phyloP scores from a whole-genome alignment of 2,797 vertebrate genomes.

The Xiphorhynchus erythropygius region DNA sequence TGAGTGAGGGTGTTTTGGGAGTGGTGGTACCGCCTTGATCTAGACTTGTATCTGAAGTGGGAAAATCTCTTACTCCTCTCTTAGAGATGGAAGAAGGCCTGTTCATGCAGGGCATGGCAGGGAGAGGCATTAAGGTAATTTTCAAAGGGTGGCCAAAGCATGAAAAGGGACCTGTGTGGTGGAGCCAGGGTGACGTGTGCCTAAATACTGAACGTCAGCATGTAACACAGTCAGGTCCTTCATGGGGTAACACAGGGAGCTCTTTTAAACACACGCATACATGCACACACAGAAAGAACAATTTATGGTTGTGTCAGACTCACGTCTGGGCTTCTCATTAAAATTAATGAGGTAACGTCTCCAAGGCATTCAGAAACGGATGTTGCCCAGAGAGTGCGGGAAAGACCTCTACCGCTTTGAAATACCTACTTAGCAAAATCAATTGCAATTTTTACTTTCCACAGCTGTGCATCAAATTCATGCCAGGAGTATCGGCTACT shows the following conservation, averaged over 20 bases:
- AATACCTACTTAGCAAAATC: constrained; percentile 33
- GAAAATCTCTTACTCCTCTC: neutral
- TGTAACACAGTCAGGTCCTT: constrained; percentile 53
- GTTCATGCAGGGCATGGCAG: neutral
- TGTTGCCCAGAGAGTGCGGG: neutral
- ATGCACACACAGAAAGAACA: constrained; percentile 40
- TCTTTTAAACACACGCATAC: constrained; percentile 38
- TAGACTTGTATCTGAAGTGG: neutral
- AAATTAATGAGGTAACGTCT: constrained; percentile 76
- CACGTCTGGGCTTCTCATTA: constrained; percentile 71
- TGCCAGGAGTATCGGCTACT: neutral
- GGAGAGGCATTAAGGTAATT: neutral
- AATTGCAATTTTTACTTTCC: constrained; percentile 5
- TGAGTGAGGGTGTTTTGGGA: neutral
- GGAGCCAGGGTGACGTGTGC: constrained; percentile 35
- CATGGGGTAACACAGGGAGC: constrained; percentile 57
- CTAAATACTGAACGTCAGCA: neutral
- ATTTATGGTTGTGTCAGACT: constrained; percentile 69
- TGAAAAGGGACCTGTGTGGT: constrained; percentile 22
- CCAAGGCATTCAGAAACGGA: constrained; percentile 51
- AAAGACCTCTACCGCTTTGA: constrained; percentile 26
- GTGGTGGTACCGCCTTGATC: neutral
- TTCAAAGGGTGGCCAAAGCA: neutral
- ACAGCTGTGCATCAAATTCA: neutral
- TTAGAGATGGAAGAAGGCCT: neutral